Conservation (phyloP, 2,888 invertebrate species). For the Lacanobia oleracea region DNA sequence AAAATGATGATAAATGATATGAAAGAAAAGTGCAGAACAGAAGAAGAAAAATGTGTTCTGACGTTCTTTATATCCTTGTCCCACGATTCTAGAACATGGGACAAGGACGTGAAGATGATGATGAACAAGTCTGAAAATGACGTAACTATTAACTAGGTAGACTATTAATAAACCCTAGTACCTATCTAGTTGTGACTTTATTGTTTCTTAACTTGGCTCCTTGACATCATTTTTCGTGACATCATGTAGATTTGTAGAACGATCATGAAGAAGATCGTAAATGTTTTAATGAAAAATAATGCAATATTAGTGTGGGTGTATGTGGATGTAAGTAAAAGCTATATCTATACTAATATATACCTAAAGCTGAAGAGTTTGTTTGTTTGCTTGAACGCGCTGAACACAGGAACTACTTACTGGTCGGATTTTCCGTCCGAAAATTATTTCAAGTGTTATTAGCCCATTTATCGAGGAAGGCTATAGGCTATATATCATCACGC, state of each 20-base stretch:
- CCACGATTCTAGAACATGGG: neutral
- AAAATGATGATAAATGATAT: too few relatives aligned
- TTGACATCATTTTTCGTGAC: slow-evolving; percentile 41
- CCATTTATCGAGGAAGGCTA: too few relatives aligned
- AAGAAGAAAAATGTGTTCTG: neutral
- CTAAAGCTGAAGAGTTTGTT: too few relatives aligned
- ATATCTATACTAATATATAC: too few relatives aligned
- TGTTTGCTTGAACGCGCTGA: too few relatives aligned
- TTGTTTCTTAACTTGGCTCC: slow-evolving; percentile 40
- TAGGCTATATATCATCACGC: too few relatives aligned
- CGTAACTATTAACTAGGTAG: slow-evolving; percentile 11
- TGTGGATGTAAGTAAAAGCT: neutral
- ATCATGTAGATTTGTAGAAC: slow-evolving; percentile 31
- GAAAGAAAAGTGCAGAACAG: neutral
- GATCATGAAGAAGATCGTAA: slow-evolving; percentile 19
- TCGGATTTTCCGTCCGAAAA: too few relatives aligned
- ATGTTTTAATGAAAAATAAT: slow-evolving; percentile 12
- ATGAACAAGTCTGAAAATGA: slow-evolving; percentile 81
- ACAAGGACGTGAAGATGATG: slow-evolving; percentile 82
- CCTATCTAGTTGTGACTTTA: slow-evolving; percentile 37
- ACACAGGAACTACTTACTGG: too few relatives aligned
- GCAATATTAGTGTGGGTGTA: slow-evolving; percentile 1
- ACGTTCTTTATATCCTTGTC: too few relatives aligned
- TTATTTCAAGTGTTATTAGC: too few relatives aligned
- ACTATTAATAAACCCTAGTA: slow-evolving; percentile 42